phyloP scores from a whole-genome alignment of 2,888 invertebrate genomes.

The Hirtodrosophila trivittata region DNA sequence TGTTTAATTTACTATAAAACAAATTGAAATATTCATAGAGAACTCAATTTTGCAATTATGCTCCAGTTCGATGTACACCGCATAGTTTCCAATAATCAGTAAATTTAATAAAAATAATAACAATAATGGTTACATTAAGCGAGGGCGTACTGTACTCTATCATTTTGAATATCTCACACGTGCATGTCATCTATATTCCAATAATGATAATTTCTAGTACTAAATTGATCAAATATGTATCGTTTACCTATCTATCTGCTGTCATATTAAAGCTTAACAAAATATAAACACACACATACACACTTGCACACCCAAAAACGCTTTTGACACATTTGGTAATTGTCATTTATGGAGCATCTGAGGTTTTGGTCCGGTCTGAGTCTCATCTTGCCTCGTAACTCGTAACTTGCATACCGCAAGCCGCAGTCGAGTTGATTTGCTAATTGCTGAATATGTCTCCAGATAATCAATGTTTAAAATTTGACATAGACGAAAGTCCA shows the following conservation, averaged over 20 bases:
- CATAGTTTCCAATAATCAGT: no score
- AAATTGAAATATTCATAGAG: no score
- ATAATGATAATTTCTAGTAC: slow-evolving; percentile 12
- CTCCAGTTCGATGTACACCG: no score
- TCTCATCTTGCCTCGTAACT: not conserved
- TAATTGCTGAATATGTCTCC: slow-evolving; percentile 83
- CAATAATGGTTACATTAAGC: no score
- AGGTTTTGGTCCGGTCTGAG: slow-evolving; percentile 7
- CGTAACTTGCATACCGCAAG: slow-evolving; percentile 34
- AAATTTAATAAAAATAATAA: no score
- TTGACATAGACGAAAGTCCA: slow-evolving; percentile 67
- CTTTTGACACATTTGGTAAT: slow-evolving; percentile 79
- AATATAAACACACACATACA: slow-evolving; percentile 24
- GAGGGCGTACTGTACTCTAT: no score
- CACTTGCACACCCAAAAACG: slow-evolving; percentile 13
- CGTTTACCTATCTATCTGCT: slow-evolving; percentile 58
- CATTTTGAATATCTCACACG: no score
- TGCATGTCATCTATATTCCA: slow-evolving; percentile 24
- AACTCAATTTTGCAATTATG: no score
- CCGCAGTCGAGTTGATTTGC: slow-evolving; percentile 82
- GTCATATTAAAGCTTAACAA: slow-evolving; percentile 71
- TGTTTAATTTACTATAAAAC: no score
- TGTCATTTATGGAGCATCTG: slow-evolving; percentile 61
- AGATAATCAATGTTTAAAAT: slow-evolving; percentile 82
- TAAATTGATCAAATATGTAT: slow-evolving; percentile 55